A percentile compares a stretch with the other conserved stretches of the same genome.
These are phyloP conservation scores for Stichopus horrens DNA, from an alignment of 53 echinoderm and acorn worm species.

Conservation along the genomic window DNA sequence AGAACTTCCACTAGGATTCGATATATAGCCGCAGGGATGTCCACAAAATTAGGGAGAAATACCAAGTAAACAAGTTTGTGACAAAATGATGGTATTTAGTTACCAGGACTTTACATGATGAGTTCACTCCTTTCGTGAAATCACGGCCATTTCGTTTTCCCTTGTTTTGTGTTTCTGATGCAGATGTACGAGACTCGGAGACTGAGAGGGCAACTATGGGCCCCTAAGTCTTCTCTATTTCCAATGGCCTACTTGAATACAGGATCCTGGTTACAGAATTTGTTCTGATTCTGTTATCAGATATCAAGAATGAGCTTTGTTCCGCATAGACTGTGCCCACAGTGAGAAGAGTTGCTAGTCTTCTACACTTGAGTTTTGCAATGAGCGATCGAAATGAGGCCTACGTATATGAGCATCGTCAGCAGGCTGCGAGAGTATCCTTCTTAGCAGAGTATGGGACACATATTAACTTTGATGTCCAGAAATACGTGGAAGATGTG, in stretches of 20 bases:
- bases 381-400: too few relatives aligned
- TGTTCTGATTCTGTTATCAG: not conserved
- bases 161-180: not conserved
- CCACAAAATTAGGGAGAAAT: not conserved
- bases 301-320: not conserved
- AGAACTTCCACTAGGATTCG: not conserved
- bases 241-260: not conserved
- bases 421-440: too few relatives aligned
- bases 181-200: not conserved
- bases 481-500: too few relatives aligned
- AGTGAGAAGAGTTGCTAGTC: too few relatives aligned
- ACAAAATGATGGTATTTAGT: not conserved
- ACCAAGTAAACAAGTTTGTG: not conserved
- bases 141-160: not conserved
- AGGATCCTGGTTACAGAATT: not conserved
- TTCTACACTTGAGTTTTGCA: too few relatives aligned
- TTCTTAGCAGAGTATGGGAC: too few relatives aligned
- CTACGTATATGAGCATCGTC: too few relatives aligned
- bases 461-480: too few relatives aligned
- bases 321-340: too few relatives aligned
- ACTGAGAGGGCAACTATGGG: not conserved
- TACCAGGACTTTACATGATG: not conserved
- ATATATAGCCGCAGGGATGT: not conserved
- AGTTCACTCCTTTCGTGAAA: too few relatives aligned
- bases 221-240: not conserved